phyloP scores from a whole-genome alignment of 2,888 invertebrate genomes.

The Helicoverpa assulta region DNA sequence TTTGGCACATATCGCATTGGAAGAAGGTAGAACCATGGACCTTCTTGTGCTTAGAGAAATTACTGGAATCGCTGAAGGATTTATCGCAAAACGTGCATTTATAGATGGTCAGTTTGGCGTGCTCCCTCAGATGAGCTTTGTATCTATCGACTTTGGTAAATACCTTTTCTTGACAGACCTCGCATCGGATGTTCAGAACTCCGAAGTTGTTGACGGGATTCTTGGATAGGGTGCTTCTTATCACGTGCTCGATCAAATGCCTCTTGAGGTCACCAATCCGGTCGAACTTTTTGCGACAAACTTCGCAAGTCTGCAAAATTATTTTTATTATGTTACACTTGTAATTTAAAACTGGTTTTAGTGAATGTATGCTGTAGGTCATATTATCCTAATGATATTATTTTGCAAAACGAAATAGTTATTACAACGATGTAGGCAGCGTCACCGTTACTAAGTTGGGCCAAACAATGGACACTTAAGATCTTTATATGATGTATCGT shows the following conservation, averaged over 20 bases:
- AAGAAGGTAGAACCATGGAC: constrained; percentile 81
- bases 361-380: constrained; percentile 5
- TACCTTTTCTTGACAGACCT: constrained; percentile 77
- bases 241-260: constrained; percentile 86
- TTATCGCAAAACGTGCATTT: constrained; percentile 87
- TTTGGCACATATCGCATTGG: constrained; percentile 85
- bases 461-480: constrained; percentile 36
- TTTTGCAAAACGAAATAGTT: constrained; percentile 10
- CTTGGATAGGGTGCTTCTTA: constrained; percentile 81
- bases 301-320: constrained; percentile 79
- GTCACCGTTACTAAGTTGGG: constrained; percentile 35
- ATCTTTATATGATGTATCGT: constrained; percentile 18
- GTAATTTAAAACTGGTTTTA: constrained; percentile 5
- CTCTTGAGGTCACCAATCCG: constrained; percentile 85
- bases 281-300: constrained; percentile 83
- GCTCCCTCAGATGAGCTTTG: constrained; percentile 85
- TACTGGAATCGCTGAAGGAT: constrained; percentile 87
- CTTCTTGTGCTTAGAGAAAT: constrained; percentile 88
- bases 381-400: constrained; percentile 1
- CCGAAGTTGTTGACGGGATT: constrained; percentile 78
- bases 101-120: constrained; percentile 86
- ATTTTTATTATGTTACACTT: neutral
- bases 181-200: constrained; percentile 80
- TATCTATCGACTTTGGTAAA: constrained; percentile 84
- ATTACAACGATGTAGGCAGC: constrained; percentile 14